phyloP scores from a whole-genome alignment of 1,140 invertebrate species.

The Heterodera schachtii region DNA sequence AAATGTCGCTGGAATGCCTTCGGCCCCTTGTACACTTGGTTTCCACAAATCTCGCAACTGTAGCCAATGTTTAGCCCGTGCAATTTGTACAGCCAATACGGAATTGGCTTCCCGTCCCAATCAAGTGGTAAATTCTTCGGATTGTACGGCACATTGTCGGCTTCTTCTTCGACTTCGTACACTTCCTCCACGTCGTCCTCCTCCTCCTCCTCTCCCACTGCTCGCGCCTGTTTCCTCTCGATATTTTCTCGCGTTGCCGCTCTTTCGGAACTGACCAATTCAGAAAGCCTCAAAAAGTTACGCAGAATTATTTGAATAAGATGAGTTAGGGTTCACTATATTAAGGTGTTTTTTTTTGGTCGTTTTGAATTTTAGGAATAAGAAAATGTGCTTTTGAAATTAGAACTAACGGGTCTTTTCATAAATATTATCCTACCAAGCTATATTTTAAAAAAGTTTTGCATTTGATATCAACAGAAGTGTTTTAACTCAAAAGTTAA shows the following conservation, averaged over 20 bases:
- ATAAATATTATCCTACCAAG: no score
- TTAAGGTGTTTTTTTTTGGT: no score
- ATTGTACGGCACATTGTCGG: slow-evolving; percentile 94
- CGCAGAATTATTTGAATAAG: no score
- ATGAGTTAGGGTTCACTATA: no score
- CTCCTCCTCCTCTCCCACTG: slow-evolving; percentile 90
- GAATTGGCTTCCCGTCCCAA: slow-evolving; percentile 99
- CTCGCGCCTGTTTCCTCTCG: slow-evolving; percentile 92
- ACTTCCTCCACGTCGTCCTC: slow-evolving; percentile 69
- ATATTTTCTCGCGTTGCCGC: slow-evolving; percentile 94
- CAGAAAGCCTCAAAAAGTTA: slow-evolving; percentile 48
- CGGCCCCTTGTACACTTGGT: slow-evolving; percentile 91
- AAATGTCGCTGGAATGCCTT: slow-evolving; percentile 99
- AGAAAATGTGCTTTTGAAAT: no score
- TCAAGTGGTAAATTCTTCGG: slow-evolving; percentile 97
- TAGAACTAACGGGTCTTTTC: no score
- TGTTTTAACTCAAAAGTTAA: no score
- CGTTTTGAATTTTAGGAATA: no score
- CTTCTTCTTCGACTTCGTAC: slow-evolving; percentile 74
- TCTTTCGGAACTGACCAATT: slow-evolving; percentile 73
- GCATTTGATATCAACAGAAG: no score
- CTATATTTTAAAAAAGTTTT: no score
- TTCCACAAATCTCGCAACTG: slow-evolving; percentile 99
- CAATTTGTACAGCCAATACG: slow-evolving; percentile 94
- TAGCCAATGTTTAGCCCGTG: slow-evolving; percentile 98